Base-by-base conservation (phyloP, 2,888 invertebrate species). In the Brenthis hecate region DNA sequence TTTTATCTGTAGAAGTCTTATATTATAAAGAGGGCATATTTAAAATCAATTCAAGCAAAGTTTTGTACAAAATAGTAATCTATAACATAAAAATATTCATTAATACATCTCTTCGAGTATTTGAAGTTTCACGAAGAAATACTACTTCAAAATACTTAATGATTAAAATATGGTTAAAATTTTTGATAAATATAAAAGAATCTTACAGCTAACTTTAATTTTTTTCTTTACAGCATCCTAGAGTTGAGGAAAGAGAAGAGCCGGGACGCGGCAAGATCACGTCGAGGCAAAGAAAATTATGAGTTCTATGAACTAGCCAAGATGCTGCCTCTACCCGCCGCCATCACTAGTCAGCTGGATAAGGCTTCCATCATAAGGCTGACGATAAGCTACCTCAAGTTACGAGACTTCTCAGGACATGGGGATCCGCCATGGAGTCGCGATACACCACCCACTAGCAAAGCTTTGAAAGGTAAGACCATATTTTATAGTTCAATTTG, bases 241-340 rank as follows among this genome's bases (percentile, higher is more conserved):
- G 98, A 98, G 90, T 93, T 98, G 72, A 95, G 98, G 75, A 98
- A 98, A 93, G 98, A 98, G 89, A 98, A 98, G 88, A 98, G 97
- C 76, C 93, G 98, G 80, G 98, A 98, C 86, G 98, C 98, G 56
- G 98, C 98, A 6, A 94, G 98, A 73, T 98, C 98, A 13, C 94
- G 98, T 65, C 94, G 98, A 53, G 98, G 98, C 72, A 98, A 98
- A 83, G 99, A 99, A 88, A 99, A 99, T 93, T 98, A 96, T 87
- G 98, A 99, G 94, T 99, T 98, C 93, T 98, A 98, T 91, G 98
- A 98, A 93, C 94, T 99, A 85, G 98, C 98, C 74, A 98, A 97
- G 94, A 98, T 97, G 98, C 94, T 97, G 88, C 98, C 97, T 43
- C 94, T 96, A 76, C 98, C 96, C 23, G 96, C 97, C 48, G 98